Evolutionary conservation across 2,797 vertebrate species (phyloP), one percentile per base, ranked within the genome.

Genomic region (Megaceryle alcyon): DNA sequence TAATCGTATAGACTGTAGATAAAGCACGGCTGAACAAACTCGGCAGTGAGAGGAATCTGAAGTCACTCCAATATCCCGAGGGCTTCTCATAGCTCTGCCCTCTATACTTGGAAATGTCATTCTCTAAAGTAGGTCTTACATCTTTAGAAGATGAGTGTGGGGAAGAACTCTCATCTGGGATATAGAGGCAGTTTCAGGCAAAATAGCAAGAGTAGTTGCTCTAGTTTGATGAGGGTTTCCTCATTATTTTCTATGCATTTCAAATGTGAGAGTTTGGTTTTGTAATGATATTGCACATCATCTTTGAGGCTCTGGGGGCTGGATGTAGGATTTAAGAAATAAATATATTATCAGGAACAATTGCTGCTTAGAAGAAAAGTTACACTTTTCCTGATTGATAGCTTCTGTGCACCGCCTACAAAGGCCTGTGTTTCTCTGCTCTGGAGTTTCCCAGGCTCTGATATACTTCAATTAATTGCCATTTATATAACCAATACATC

Each of bases 31-130:
- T 82, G 83, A 95, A 88, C 71, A 86, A 90, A 92, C 68, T 71
- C 7, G 0, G 31, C 3, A 19, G 78, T 85, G 91, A 87, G 77
- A 90, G 49, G 71, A 71, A 90, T 79, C 72, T 68, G 63, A 96
- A 95, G 68, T 26, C 80, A 61, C 71, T 85, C 68, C 63, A 68
- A 43, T 63, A 94, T 80, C 93, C 90, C 2, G 0, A 85, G 81
- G 96, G 91, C 64, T 93, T 96, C 82, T 77, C 91, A 77, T 20
- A 80, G 88, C 80, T 94, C 82, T 96, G 96, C 90, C 92, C 94
- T 96, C 86, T 90, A 35, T 60, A 44, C 83, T 86, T 20, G 1
- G 64, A 94, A 94, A 92, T 68, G 64, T 85, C 73, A 90, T 68
- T 88, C 71, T 77, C 64, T 82, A 88, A 95, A 95, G 90, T 71